Evolutionary conservation across 2,113 vertebrate species (phyloP), one percentile per base, ranked within the genome.

Genomic region (Cebus imitator): DNA sequence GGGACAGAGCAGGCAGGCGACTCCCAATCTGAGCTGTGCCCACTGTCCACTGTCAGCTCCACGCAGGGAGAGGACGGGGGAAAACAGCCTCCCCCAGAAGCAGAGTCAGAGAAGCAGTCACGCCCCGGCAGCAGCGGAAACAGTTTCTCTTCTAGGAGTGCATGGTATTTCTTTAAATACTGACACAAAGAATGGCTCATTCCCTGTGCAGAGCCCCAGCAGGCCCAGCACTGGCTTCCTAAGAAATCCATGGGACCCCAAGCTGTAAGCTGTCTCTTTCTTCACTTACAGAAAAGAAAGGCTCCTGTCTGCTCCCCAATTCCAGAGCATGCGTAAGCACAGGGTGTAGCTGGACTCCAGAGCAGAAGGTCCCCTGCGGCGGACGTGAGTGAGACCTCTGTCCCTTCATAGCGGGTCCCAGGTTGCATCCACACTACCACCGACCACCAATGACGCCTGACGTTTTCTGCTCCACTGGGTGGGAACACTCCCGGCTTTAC

Each of bases 381-480:
- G n/a, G 7, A 13, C 3, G 1, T 23, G 48, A 6, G 30, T 2
- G 2, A 32, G 50, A 25, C 30, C 80, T 61, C 0, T 6, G 32
- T 57, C 88, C 70, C 83, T 81, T 52, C 73, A 6, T 20, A 70
- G 37, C 27, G 20, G 10, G 92, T 5, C 61, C 48, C 37, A 5
- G 57, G 48, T 43, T 58, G 57, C 12, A 25, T 84, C 61, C 32
- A 8, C 0, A 0, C 35, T n/a, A 75, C 45, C 17, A 5, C 57
- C 12, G 70, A 66, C 90, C 96, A 96, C 92, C 92, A 85, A 0
- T 16, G 84, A 48, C 0, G 61, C 73, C 80, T 80, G 91, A 23
- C 25, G 20, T 81, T 92, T 87, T 88, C 95, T 94, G 85, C 91
- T 85, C 55, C 37, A 16, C 18, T 27, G 81, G 82, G 85, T 55